phyloP scores from a whole-genome alignment of 2,113 vertebrate genomes.

The Hystrix cristata region DNA sequence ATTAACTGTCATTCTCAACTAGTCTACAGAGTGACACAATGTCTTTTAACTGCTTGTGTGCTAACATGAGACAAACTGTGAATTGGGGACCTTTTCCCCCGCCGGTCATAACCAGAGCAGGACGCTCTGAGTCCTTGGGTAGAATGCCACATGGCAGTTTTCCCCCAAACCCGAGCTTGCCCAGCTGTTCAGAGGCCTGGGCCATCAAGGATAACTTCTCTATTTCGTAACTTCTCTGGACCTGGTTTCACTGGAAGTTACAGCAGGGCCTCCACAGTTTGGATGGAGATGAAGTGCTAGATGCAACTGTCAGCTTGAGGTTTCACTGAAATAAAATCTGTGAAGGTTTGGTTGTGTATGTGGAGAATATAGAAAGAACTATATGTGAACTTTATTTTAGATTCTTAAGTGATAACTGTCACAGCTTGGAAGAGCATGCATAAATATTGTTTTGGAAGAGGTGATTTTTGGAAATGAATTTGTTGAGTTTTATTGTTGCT shows the following conservation, averaged over 20 bases:
- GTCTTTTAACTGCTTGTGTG: background rate
- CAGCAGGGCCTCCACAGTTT: background rate
- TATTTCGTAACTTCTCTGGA: background rate
- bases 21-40: background rate
- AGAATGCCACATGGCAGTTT: background rate
- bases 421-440: background rate
- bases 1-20: background rate
- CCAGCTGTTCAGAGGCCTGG: background rate
- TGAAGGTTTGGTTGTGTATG: background rate
- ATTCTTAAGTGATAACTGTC: conserved; percentile 35
- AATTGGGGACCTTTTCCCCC: background rate
- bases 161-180: background rate
- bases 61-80: background rate
- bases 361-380: background rate
- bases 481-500: conserved; percentile 22
- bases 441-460: conserved; percentile 61
- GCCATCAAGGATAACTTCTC: background rate
- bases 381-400: background rate
- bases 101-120: background rate
- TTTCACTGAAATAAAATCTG: conserved; percentile 37
- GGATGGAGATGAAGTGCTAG: conserved; percentile 30
- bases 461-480: conserved; percentile 18
- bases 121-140: background rate
- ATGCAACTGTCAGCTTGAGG: background rate
- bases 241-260: background rate